Evolutionary conservation across 2,797 vertebrate genomes (phyloP), one percentile per base, ranked within the genome.

Genomic region (Chelon auratus): DNA sequence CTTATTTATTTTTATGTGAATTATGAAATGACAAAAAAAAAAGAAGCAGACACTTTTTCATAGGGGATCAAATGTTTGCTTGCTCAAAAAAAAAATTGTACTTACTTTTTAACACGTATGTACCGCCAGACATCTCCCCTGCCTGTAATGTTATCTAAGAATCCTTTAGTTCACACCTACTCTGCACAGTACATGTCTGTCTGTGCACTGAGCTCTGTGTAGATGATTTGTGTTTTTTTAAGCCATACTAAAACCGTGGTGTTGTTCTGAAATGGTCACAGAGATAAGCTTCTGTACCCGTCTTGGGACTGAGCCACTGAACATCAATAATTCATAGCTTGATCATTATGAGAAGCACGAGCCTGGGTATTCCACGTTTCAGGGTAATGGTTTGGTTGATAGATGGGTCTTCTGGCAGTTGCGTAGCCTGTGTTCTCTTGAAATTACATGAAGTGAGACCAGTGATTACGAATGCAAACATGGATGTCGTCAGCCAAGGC

Each of bases 261-360:
- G 47, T 57, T 78, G 64, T 52, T 52, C 55, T 18, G 3, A 76
- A 62, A 80, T 70, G 63, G 60, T 51, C 47, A 53, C 47, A 2
- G 51, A 62, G 75, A 82, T 76, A 63, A 62, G 47, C 67, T 59
- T 48, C 24, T 17, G 55, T 73, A 54, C 61, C 72, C 62, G 43
- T 57, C 72, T 39, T 54, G 57, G 56, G 70, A 69, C 9, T 2
- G 54, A 67, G 84, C 75, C 73, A 62, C 75, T 54, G 43, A 72
- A 71, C 85, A 90, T 89, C 68, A 84, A 88, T 86, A 81, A 89
- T 87, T 87, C 72, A 89, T 71, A 22, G 62, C 65, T 43, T 64
- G 58, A 79, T 63, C 71, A 84, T 82, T 81, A 81, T 53, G 80
- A 65, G 68, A 80, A 67, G 77, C 67, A 68, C 68, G 72, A 79